Percentiles rank a stretch among this genome's conserved stretches.
phyloP scores from a whole-genome alignment of 35 echinoderm and acorn worm genomes.

The Apostichopus californicus region DNA sequence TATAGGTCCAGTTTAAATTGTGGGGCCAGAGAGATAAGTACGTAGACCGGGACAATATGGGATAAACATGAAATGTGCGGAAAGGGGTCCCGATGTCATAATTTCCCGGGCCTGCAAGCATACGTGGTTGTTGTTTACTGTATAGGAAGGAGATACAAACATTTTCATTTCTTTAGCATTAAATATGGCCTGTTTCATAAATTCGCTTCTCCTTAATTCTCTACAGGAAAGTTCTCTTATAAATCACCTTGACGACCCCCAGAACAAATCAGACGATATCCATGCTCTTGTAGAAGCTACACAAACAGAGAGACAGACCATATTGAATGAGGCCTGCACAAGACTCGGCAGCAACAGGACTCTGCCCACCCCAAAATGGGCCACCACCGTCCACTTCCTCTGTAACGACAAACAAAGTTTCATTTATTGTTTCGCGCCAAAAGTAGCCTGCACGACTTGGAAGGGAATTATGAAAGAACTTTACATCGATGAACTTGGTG shows the following conservation, averaged over 20 bases:
- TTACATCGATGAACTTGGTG: not conserved
- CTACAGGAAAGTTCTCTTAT: not conserved
- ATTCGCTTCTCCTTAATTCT: not conserved
- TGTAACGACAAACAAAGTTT: conserved; percentile 14
- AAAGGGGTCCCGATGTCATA: no score
- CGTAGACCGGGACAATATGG: no score
- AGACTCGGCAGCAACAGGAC: not conserved
- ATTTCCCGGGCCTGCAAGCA: no score
- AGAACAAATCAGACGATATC: not conserved
- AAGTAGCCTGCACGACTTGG: conserved; percentile 32
- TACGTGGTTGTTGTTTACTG: no score
- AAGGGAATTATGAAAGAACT: conserved; percentile 15
- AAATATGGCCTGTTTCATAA: not conserved
- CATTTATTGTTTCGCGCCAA: conserved; percentile 13
- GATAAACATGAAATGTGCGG: no score
- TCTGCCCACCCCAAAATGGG: not conserved
- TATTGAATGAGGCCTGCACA: not conserved
- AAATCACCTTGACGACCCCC: not conserved
- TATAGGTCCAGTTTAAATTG: no score
- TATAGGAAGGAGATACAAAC: no score
- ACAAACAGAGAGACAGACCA: not conserved
- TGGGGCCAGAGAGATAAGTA: no score
- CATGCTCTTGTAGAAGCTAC: not conserved
- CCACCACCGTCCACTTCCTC: conserved; percentile 11
- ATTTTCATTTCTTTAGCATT: no score